Evolutionary conservation across 2,888 invertebrate species (phyloP), one percentile per base, ranked within the genome.

Genomic region (Cerastoderma edule): DNA sequence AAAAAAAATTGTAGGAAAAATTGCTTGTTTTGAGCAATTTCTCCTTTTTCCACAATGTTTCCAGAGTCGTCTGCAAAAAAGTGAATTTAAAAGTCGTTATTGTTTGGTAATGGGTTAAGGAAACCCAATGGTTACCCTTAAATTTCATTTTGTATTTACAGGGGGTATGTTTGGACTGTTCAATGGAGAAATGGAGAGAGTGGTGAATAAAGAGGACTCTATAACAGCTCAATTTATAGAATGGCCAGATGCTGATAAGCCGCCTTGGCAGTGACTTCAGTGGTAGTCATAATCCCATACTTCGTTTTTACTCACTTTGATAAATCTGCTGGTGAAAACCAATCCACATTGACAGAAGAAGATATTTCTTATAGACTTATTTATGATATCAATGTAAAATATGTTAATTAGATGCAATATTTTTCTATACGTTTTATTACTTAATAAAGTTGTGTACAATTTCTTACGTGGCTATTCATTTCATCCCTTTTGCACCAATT

Each of bases 91-190:
- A 19, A 10, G 16, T 10, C 6, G 5, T 10, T 48, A 5, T 22
- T 6, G 5, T 22, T 53, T 53, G 2, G 24, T 3, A 16, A 10
- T 39, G 16, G 16, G 10, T 10, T 39, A 39, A 8, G 8, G 39
- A 39, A 39, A 8, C 16, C 10, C 10, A 39, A 39, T 39, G 16
- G 8, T 39, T 39, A 39, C 39, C 8, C 39, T 10, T 16, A 39
- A 16, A 39, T 10, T 50, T 2, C 24, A 10, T 50, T 50, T 10
- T 56, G n/a, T 60, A 32, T 19, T 83, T 86, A 27, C 76, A 87
- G 87, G 87, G 39, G 87, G 87, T 44, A 80, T 85, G 32, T 87
- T 82, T 78, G 83, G 85, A 13, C 60, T 87, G 32, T 85, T 83
- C 57, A 86, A 86, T 71, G 87, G 87, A 24, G 75, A 82, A 27